Evolutionary conservation across 53 echinoderm and acorn worm genomes (phyloP).

Genomic region (Astropecten irregularis): DNA sequence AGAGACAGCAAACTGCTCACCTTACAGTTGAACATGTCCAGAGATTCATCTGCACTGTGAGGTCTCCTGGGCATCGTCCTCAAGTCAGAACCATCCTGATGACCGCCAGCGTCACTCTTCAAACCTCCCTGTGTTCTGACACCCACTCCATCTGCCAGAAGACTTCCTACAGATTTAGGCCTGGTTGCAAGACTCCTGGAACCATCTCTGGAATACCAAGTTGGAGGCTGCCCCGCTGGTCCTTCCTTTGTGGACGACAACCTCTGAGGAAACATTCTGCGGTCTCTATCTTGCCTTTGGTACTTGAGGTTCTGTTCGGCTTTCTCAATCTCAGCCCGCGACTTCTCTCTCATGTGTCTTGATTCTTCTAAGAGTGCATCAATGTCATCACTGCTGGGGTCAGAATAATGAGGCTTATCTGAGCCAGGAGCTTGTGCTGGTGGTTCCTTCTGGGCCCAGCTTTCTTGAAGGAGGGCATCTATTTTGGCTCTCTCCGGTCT

Average conservation of each 20-base stretch:
- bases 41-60: slow-evolving; percentile 11
- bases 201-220: neutral
- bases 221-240: neutral
- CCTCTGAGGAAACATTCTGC: neutral
- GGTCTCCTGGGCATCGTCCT: neutral
- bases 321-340: slow-evolving; percentile 82
- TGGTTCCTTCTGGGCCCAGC: slow-evolving; percentile 14
- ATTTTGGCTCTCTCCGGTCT: slow-evolving; percentile 64
- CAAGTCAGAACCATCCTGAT: neutral
- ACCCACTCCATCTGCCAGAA: neutral
- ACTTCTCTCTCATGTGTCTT: slow-evolving; percentile 62
- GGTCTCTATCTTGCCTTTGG: neutral
- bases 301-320: slow-evolving; percentile 75
- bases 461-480: slow-evolving; percentile 61
- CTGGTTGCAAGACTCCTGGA: neutral
- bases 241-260: neutral
- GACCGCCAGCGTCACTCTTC: neutral
- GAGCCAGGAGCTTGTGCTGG: neutral
- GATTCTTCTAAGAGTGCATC: slow-evolving; percentile 70
- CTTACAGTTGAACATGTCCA: slow-evolving; percentile 27
- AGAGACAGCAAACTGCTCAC: slow-evolving; percentile 1
- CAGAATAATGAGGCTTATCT: neutral
- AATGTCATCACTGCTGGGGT: slow-evolving; percentile 31
- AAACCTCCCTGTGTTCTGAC: neutral
- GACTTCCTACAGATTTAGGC: neutral